Conservation (phyloP, 2,113 vertebrate species). For the Synodontis membranacea region DNA sequence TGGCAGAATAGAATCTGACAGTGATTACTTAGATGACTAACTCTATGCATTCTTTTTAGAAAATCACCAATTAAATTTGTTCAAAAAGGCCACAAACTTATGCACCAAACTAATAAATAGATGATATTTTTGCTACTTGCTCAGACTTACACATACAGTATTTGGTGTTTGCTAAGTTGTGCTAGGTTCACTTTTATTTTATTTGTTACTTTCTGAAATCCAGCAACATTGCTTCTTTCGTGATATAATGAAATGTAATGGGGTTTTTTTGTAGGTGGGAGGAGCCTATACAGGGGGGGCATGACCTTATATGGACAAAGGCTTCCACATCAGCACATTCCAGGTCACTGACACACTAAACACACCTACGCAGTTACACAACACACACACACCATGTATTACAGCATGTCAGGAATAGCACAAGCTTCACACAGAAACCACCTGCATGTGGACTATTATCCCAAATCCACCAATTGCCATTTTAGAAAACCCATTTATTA, state of each 20-base stretch:
- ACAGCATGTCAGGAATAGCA: neutral
- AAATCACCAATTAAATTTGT: no score
- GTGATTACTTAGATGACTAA: no score
- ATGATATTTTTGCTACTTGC: neutral
- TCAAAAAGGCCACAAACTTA: no score
- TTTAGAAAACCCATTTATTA: neutral
- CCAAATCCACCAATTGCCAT: neutral
- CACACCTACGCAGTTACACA: neutral
- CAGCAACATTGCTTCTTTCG: neutral
- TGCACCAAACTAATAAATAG: no score
- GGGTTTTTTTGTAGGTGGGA: neutral
- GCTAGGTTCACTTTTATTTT: neutral
- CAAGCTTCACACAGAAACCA: neutral
- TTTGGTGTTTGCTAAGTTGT: neutral
- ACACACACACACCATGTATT: neutral
- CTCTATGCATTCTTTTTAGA: no score
- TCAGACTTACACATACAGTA: neutral
- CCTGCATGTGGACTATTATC: neutral
- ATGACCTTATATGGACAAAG: neutral
- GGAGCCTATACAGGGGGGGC: neutral
- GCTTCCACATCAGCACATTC: constrained; percentile 72
- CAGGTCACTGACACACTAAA: constrained; percentile 62
- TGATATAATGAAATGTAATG: neutral
- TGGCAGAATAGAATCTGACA: no score
- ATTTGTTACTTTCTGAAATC: neutral